Evolutionary conservation across 1,140 invertebrate species (phyloP), one percentile per base, ranked within the genome.

Genomic region (Drosophila micromelanica): DNA sequence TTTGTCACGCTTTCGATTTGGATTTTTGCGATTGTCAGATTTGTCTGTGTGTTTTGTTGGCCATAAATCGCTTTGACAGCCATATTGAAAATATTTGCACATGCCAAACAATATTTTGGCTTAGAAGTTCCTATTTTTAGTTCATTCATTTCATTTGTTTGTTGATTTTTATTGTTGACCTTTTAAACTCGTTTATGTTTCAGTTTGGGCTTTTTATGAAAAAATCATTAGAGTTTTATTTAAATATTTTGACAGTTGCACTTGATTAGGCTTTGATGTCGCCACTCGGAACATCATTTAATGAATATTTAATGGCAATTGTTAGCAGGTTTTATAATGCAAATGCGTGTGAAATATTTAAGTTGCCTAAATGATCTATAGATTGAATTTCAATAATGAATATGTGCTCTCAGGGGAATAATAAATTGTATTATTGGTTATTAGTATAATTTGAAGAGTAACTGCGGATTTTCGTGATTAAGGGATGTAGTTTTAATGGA

Each of bases 241-340:
- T 52, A 54, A 86, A 76, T 80, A 75, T 86, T 80, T 76, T 76
- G 81, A 69, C 81, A 73, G 64, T 61, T 37, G 30, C 27, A 56
- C 59, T 71, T 73, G 43, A 62, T 63, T 55, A 17, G 7, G 23
- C 42, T 45, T 57, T 20, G 17, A 35, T 61, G 40, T 42, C 43
- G 3, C 37, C 7, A 52, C 7, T n/a, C 8, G 17, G 27, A 20
- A 8, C n/a, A 15, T 27, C 12, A 35, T 51, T 35, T 7, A 54
- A 75, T 75, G 55, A 46, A 73, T 73, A 84, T 85, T 84, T 64
- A 49, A 73, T 69, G 40, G 27, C 61, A 73, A 71, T 82, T 60
- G 59, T 68, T 38, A 9, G 64, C 63, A 56, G 48, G 67, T 64
- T 27, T 48, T 27, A 12, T 13, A 13, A 49, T 32, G 69, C 78